Evolutionary conservation across 1,140 invertebrate species (phyloP).

Genomic region (Geopemphigus sp.): DNA sequence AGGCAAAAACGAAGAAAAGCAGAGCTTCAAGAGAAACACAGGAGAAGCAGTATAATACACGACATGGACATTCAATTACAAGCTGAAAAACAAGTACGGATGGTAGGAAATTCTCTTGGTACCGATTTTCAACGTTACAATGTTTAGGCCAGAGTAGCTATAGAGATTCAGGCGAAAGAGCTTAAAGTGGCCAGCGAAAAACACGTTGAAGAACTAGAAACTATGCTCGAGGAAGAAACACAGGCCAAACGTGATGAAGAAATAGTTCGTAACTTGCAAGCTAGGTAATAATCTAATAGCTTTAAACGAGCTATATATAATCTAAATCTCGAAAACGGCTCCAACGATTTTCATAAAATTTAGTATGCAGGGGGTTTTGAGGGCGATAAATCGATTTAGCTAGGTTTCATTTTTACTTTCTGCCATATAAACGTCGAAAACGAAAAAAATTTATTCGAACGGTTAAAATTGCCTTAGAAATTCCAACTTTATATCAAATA

Average conservation of each 20-base stretch:
- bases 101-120: not conserved
- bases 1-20: conserved; percentile 63
- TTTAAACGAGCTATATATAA: no score
- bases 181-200: conserved; percentile 66
- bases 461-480: no score
- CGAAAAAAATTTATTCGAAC: no score
- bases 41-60: conserved; percentile 61
- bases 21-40: conserved; percentile 55
- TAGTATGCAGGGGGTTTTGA: no score
- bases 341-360: no score
- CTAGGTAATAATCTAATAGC: conserved; percentile 60
- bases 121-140: not conserved
- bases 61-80: conserved; percentile 61
- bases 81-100: conserved; percentile 58
- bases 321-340: no score
- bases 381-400: no score
- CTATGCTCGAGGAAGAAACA: conserved; percentile 72
- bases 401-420: no score
- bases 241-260: conserved; percentile 81
- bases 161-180: conserved; percentile 65
- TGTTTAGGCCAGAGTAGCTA: conserved; percentile 64
- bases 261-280: conserved; percentile 72
- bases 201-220: conserved; percentile 72
- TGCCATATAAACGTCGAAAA: no score
- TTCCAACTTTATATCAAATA: no score